A percentile compares a stretch with the other conserved stretches of the same genome.
Evolutionary conservation across 2,113 vertebrate genomes (phyloP).

Genomic region (Nibea albiflora): DNA sequence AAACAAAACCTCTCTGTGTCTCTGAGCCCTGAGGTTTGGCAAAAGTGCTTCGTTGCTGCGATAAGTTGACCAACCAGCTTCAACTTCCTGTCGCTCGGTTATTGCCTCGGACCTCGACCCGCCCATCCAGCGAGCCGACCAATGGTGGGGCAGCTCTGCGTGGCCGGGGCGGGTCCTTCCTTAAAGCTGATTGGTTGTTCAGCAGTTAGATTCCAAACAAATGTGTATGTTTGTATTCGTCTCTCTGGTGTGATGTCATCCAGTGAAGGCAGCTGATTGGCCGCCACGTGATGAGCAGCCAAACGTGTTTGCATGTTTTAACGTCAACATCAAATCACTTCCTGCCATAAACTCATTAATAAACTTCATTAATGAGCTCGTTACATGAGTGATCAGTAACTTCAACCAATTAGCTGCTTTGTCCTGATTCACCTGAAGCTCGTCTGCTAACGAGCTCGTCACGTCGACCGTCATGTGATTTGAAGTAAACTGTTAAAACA

Average conservation of each 20-base stretch:
- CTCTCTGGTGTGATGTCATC: conserved; percentile 9
- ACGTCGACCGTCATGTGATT: no score
- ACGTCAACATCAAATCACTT: no score
- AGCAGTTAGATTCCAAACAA: conserved; percentile 12
- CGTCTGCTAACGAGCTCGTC: no score
- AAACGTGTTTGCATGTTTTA: background rate
- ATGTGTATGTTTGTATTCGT: background rate
- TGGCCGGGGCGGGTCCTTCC: background rate
- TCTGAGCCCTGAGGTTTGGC: conserved; percentile 77
- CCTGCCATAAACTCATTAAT: no score
- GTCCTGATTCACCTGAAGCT: no score
- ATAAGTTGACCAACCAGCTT: conserved; percentile 30
- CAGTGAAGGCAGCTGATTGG: conserved; percentile 1
- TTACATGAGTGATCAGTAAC: no score
- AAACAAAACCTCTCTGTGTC: conserved; percentile 70
- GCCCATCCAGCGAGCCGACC: background rate
- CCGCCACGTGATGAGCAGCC: background rate
- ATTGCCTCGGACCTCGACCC: conserved; percentile 37
- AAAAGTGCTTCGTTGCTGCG: conserved; percentile 74
- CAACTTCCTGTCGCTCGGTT: conserved; percentile 40
- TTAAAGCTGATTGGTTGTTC: conserved; percentile 36
- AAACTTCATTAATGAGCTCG: no score
- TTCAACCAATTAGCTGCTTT: no score
- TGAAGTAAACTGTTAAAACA: background rate
- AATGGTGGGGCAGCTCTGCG: conserved; percentile 20